These are phyloP conservation scores for Microtus obscurus DNA, from an alignment of 2,797 vertebrate species.

Conservation along the genomic window DNA sequence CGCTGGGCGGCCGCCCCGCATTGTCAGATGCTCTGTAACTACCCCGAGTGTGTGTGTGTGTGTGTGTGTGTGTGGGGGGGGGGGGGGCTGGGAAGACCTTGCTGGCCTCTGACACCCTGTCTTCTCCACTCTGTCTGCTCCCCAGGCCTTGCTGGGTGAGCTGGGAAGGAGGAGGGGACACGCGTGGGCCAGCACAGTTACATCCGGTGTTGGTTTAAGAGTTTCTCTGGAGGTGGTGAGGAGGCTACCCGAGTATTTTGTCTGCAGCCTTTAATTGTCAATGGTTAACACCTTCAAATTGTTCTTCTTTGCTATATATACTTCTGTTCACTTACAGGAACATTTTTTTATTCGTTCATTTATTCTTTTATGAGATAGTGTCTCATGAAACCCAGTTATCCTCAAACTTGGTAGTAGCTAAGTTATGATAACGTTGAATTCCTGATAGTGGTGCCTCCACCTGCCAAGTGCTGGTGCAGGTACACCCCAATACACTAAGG, in stretches of 20 bases:
- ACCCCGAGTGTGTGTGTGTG: too few relatives aligned
- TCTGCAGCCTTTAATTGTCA: background rate
- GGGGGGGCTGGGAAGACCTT: background rate
- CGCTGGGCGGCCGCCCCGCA: background rate
- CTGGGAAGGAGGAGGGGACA: background rate
- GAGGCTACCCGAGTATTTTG: background rate
- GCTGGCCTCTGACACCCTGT: background rate
- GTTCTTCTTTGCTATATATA: background rate
- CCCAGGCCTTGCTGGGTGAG: background rate
- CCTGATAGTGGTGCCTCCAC: background rate
- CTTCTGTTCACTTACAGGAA: background rate
- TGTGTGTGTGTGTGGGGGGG: too few relatives aligned
- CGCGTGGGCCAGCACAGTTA: background rate
- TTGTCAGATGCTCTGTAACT: background rate
- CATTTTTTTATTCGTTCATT: background rate
- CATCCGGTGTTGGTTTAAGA: background rate
- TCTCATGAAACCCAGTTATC: background rate
- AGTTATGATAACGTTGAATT: background rate
- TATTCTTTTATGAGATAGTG: background rate
- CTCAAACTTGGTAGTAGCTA: background rate
- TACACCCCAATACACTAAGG: background rate
- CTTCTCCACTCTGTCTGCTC: background rate
- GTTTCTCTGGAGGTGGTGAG: background rate
- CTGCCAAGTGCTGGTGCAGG: background rate
- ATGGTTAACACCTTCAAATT: background rate